phyloP scores from a whole-genome alignment of 2,797 vertebrate species.

The Pseudotriccus pelzelni region DNA sequence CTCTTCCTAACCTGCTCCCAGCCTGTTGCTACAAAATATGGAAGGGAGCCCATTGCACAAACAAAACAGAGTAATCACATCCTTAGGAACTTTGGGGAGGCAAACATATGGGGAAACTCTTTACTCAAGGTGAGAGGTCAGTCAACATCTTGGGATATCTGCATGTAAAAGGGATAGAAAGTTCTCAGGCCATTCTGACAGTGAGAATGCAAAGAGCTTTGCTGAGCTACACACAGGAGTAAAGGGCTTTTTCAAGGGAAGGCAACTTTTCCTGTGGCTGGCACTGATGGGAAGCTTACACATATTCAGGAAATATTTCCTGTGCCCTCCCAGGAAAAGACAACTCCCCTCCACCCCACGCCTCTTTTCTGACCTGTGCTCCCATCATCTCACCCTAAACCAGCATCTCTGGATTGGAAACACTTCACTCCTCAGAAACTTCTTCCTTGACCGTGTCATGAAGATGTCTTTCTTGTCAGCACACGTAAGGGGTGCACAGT shows the following conservation, averaged over 20 bases:
- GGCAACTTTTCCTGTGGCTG: not conserved
- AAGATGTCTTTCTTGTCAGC: not conserved
- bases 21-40: constrained; percentile 9
- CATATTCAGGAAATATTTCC: not conserved
- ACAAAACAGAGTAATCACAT: constrained; percentile 43
- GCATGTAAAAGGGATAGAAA: not conserved
- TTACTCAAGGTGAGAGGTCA: constrained; percentile 13
- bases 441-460: not conserved
- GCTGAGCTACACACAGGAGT: not conserved
- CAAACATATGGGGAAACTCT: constrained; percentile 12
- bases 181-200: constrained; percentile 14
- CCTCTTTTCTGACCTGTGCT: not conserved
- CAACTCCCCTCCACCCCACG: not conserved
- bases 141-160: constrained; percentile 31
- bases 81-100: constrained; percentile 45
- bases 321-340: not conserved
- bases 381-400: not conserved
- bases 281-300: not conserved
- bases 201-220: not conserved
- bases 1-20: not conserved
- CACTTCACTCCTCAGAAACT: not conserved
- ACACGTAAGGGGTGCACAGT: not conserved
- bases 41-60: constrained; percentile 18
- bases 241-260: not conserved
- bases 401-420: not conserved